Conservation (phyloP, 2,888 invertebrate species). For the Andrena haemorrhoa region DNA sequence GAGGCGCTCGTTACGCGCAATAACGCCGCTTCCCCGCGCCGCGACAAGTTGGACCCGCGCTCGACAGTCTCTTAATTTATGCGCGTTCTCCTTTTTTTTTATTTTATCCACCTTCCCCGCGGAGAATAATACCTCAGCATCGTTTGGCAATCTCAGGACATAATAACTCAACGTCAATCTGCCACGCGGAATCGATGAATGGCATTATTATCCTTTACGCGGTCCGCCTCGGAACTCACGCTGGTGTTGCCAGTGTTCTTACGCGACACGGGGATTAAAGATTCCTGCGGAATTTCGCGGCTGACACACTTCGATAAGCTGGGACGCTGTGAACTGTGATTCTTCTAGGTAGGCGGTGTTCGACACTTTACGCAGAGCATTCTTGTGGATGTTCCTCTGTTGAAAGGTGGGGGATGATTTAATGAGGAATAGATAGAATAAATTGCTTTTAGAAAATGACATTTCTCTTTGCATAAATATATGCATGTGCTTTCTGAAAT, state of each 20-base stretch:
- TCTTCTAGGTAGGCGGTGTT: background rate
- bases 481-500: too few relatives aligned
- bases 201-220: background rate
- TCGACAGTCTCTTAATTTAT: slow-evolving; percentile 46
- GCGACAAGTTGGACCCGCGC: slow-evolving; percentile 37
- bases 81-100: slow-evolving; percentile 32
- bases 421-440: too few relatives aligned
- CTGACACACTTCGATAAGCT: background rate
- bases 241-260: background rate
- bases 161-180: slow-evolving; percentile 15
- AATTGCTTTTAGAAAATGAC: too few relatives aligned
- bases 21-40: slow-evolving; percentile 67
- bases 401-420: too few relatives aligned
- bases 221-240: background rate
- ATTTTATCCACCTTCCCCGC: background rate
- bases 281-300: slow-evolving; percentile 1
- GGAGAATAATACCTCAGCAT: background rate
- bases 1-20: slow-evolving; percentile 72
- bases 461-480: too few relatives aligned
- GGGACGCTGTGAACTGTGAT: background rate
- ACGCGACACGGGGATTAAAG: background rate
- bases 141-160: slow-evolving; percentile 11
- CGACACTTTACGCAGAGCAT: too few relatives aligned
- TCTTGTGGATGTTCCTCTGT: too few relatives aligned
- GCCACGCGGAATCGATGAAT: background rate